These are phyloP conservation scores for Hirtodrosophila alboralis DNA, from an alignment of 2,888 invertebrate genomes.

Conservation along the genomic window DNA sequence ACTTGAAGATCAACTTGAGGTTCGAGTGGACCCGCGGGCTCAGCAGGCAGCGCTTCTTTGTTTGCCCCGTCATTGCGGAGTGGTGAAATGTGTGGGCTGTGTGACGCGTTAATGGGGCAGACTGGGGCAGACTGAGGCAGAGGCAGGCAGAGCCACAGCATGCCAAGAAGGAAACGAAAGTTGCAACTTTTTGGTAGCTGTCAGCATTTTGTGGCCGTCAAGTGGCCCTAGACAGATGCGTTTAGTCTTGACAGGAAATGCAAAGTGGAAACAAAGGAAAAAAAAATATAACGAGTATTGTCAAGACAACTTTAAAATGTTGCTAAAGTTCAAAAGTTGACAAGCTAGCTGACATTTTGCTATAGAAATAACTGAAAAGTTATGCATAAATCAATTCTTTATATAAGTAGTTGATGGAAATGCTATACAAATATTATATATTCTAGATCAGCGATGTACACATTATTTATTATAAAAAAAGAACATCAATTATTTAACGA, in stretches of 20 bases:
- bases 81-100: conserved; percentile 62
- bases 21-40: conserved; percentile 32
- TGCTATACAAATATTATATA: no score
- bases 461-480: no score
- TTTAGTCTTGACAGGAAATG: conserved; percentile 28
- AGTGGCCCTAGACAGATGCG: conserved; percentile 9
- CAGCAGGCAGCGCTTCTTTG: conserved; percentile 32
- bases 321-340: not conserved
- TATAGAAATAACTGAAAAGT: no score
- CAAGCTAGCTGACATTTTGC: no score
- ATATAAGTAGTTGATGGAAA: no score
- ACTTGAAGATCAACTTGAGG: conserved; percentile 29
- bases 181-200: conserved; percentile 25
- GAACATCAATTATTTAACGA: no score
- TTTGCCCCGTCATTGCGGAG: conserved; percentile 42
- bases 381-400: no score
- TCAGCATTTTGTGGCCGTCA: conserved; percentile 13
- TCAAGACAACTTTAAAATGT: not conserved
- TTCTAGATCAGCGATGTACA: no score
- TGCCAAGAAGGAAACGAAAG: conserved; percentile 43
- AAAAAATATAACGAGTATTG: no score
- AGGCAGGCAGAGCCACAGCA: conserved; percentile 1
- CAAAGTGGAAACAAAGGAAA: not conserved
- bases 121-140: not conserved
- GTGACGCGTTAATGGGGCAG: conserved; percentile 26